These are phyloP conservation scores for Cylloceria caligata DNA, from an alignment of 2,888 invertebrate genomes.

Conservation along the genomic window DNA sequence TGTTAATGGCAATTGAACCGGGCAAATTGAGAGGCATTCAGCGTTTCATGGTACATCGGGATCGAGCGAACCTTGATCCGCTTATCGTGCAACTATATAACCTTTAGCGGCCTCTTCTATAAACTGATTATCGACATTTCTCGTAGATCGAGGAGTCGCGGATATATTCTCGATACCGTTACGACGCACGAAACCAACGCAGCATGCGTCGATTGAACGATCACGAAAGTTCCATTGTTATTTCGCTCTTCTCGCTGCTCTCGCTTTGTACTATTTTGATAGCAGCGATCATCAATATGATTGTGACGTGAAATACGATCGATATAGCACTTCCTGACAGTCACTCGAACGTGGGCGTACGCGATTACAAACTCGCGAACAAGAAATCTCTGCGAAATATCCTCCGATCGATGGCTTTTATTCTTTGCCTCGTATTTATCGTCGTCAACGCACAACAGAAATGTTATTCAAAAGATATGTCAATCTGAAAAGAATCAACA, in stretches of 20 bases:
- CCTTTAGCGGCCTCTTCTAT: neutral
- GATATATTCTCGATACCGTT: neutral
- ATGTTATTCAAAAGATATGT: slow-evolving; percentile 3
- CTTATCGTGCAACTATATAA: neutral
- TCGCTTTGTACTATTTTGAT: slow-evolving; percentile 22
- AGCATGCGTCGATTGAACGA: slow-evolving; percentile 19
- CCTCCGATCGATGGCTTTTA: neutral
- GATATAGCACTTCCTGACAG: slow-evolving; percentile 7
- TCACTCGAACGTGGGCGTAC: slow-evolving; percentile 11
- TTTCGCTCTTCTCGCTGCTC: neutral
- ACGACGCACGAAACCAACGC: neutral
- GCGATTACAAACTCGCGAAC: neutral
- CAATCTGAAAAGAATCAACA: neutral
- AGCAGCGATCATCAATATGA: slow-evolving; percentile 50
- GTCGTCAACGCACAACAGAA: neutral
- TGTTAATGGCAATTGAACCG: slow-evolving; percentile 63
- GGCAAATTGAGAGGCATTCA: slow-evolving; percentile 46
- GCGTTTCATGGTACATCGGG: slow-evolving; percentile 40
- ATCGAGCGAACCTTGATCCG: slow-evolving; percentile 25
- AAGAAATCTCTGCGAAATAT: slow-evolving; percentile 8
- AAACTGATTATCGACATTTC: slow-evolving; percentile 39
- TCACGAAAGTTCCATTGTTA: slow-evolving; percentile 31
- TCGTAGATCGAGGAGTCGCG: slow-evolving; percentile 40
- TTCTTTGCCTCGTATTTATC: neutral
- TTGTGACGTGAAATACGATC: slow-evolving; percentile 37